Evolutionary conservation across 2,113 vertebrate genomes (phyloP).

Genomic region (Malurus melanocephalus): DNA sequence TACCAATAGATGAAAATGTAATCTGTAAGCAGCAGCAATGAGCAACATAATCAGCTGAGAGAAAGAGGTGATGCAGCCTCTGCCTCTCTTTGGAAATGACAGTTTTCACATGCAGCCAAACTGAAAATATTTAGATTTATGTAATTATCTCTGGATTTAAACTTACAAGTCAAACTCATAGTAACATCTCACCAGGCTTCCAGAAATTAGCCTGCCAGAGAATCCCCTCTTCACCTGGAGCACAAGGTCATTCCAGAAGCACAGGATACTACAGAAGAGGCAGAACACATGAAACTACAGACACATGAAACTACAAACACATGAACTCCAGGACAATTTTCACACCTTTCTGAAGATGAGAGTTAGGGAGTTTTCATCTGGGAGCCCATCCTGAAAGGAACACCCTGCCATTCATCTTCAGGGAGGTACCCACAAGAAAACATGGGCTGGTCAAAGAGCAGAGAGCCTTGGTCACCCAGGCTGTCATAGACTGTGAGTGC

Average conservation of each 20-base stretch:
- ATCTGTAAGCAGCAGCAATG: not conserved
- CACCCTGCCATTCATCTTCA: not conserved
- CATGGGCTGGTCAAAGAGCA: not conserved
- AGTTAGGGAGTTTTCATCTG: not conserved
- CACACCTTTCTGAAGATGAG: not conserved
- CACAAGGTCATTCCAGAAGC: not conserved
- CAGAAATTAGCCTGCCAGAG: not conserved
- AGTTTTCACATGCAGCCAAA: not conserved
- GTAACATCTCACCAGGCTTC: not conserved
- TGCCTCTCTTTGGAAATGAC: not conserved
- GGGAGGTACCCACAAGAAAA: not conserved
- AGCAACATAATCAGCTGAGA: not conserved
- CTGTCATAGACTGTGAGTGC: not conserved
- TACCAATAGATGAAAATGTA: not conserved
- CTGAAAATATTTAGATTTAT: not conserved
- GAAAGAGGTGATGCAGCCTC: not conserved
- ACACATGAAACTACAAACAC: not conserved
- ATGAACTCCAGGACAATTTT: not conserved
- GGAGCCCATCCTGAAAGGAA: not conserved
- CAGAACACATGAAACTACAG: too few relatives aligned
- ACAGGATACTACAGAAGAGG: not conserved
- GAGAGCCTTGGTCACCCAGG: not conserved
- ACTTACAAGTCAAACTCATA: fast-evolving
- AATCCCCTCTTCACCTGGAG: not conserved
- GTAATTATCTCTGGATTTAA: not conserved